Percentiles rank a stretch among this genome's conserved stretches.
These are phyloP conservation scores for Dromococcyx pavoninus DNA, from an alignment of 2,797 vertebrate species.

Conservation along the genomic window DNA sequence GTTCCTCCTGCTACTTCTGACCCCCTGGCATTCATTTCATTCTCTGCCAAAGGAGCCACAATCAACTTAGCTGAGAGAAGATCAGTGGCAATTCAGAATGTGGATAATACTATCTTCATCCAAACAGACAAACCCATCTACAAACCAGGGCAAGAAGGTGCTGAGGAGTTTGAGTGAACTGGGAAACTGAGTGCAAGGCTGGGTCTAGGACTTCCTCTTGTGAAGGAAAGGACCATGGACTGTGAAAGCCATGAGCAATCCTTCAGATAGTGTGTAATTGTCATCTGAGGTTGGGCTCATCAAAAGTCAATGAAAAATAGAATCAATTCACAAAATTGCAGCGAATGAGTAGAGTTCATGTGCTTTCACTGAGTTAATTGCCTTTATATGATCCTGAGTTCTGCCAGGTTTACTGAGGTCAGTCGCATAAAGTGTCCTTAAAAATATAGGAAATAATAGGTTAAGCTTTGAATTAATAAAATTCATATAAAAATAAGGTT, in stretches of 20 bases:
- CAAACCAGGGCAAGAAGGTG: constrained; percentile 69
- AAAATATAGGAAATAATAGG: not conserved
- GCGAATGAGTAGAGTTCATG: not conserved
- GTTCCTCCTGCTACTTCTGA: constrained; percentile 49
- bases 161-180: not conserved
- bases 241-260: not conserved
- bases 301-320: not conserved
- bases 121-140: constrained; percentile 75
- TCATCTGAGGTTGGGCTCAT: not conserved
- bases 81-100: constrained; percentile 53
- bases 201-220: not conserved
- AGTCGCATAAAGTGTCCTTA: not conserved
- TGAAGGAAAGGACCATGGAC: not conserved
- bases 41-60: constrained; percentile 59
- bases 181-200: not conserved
- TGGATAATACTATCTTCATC: constrained; percentile 52
- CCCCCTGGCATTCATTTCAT: constrained; percentile 66
- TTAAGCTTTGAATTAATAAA: not conserved
- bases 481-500: not conserved
- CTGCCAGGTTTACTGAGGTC: not conserved
- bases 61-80: constrained; percentile 57
- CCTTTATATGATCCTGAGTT: not conserved
- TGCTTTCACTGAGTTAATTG: not conserved
- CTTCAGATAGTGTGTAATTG: not conserved
- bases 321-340: not conserved